Conservation (phyloP, 1,140 invertebrate species). For the Phenacoccus solenopsis region DNA sequence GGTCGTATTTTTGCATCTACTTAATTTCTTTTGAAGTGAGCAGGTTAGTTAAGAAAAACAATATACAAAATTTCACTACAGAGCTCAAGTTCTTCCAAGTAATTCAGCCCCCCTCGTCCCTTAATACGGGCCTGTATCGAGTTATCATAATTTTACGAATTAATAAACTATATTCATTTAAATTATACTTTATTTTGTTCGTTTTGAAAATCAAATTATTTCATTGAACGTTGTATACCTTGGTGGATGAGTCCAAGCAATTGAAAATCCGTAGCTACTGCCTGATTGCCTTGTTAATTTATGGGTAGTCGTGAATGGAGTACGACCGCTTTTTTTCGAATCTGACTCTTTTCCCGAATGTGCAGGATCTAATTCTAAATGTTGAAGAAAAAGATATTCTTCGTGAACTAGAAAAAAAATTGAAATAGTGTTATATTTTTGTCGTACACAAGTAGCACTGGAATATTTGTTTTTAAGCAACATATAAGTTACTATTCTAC, state of each 20-base stretch:
- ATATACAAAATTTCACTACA: too few species aligned
- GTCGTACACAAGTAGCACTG: not conserved
- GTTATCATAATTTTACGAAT: not conserved
- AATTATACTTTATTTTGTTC: too few species aligned
- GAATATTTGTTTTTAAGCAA: not conserved
- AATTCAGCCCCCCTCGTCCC: too few species aligned
- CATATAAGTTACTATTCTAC: not conserved
- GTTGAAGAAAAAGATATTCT: constrained; percentile 51
- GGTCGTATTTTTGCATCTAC: too few species aligned
- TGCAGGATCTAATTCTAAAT: constrained; percentile 62
- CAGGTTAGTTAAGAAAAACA: too few species aligned
- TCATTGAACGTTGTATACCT: constrained; percentile 30
- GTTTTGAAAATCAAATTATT: too few species aligned
- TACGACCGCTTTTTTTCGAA: constrained; percentile 48
- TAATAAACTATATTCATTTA: not conserved
- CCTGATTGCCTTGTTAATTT: constrained; percentile 42
- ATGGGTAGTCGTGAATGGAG: constrained; percentile 67
- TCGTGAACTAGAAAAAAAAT: constrained; percentile 32
- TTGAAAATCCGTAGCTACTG: constrained; percentile 67
- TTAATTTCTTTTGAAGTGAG: too few species aligned
- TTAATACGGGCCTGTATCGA: too few species aligned
- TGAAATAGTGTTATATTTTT: not conserved
- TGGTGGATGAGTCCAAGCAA: constrained; percentile 84
- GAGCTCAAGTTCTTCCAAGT: too few species aligned
- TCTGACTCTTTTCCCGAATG: constrained; percentile 28